Percentiles rank a stretch among this genome's conserved stretches.
phyloP scores from a whole-genome alignment of 2,797 vertebrate species.

The Podargus strigoides region DNA sequence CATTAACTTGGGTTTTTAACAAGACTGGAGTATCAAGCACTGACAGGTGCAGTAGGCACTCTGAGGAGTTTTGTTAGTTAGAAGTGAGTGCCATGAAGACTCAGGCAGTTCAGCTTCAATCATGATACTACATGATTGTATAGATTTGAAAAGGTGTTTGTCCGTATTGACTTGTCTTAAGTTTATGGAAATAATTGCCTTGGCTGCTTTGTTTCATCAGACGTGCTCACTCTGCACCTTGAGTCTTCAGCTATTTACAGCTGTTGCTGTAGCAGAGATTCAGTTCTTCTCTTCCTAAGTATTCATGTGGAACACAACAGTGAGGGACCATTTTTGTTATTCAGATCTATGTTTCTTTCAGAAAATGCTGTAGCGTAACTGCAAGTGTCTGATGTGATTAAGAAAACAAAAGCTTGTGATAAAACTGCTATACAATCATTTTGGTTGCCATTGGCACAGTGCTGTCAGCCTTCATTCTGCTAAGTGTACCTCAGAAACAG shows the following conservation, averaged over 20 bases:
- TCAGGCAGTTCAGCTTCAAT: background rate
- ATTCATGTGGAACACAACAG: background rate
- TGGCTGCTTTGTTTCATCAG: background rate
- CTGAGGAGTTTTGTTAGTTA: background rate
- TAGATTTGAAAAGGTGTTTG: background rate
- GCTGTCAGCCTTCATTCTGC: background rate
- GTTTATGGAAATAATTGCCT: background rate
- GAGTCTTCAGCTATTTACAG: background rate
- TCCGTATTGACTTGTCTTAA: background rate
- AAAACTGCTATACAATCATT: background rate
- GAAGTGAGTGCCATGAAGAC: background rate
- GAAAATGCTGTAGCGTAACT: background rate
- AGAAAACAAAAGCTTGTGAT: background rate
- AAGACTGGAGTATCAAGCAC: background rate
- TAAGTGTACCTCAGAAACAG: accelerated
- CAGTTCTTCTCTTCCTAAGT: background rate
- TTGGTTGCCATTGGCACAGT: background rate
- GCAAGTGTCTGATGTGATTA: background rate
- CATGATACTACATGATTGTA: background rate
- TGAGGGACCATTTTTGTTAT: background rate
- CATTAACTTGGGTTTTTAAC: background rate
- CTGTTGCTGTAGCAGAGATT: background rate
- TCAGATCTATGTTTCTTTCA: background rate
- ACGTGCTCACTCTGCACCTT: background rate
- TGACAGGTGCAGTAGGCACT: background rate